Evolutionary conservation across 2,797 vertebrate genomes (phyloP).

Genomic region (Halcyon leucocephala): DNA sequence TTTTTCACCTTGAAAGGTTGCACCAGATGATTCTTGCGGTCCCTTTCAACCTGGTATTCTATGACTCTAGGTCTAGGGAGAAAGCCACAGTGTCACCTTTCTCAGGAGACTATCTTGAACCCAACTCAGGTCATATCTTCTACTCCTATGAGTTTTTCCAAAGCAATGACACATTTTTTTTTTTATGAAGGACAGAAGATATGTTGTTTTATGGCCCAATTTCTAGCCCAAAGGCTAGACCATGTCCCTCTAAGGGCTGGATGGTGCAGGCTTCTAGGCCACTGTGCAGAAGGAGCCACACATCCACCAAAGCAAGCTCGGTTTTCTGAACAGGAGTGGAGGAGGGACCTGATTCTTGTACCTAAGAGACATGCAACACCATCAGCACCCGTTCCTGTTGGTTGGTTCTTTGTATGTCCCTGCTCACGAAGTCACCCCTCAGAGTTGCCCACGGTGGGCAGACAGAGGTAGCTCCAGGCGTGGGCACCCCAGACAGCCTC

Average conservation of each 20-base stretch:
- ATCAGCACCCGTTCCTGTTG: accelerated
- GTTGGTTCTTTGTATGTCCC: not conserved
- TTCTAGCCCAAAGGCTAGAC: not conserved
- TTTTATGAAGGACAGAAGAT: not conserved
- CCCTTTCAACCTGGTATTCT: no score
- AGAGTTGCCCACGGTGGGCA: not conserved
- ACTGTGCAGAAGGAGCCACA: not conserved
- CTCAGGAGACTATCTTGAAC: not conserved
- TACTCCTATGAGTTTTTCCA: not conserved
- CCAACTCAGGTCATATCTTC: not conserved
- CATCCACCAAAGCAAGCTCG: not conserved
- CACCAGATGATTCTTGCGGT: no score
- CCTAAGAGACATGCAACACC: accelerated
- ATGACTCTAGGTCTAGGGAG: not conserved
- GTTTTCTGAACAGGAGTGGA: not conserved
- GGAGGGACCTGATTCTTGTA: not conserved
- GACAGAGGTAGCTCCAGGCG: not conserved
- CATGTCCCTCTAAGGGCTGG: not conserved
- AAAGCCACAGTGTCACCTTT: not conserved
- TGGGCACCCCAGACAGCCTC: not conserved
- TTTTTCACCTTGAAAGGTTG: no score
- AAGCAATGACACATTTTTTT: not conserved
- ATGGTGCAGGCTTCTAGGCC: not conserved
- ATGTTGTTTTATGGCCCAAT: not conserved
- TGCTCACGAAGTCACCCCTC: accelerated